Conservation (phyloP, 35 echinoderm and acorn worm genomes). For the Lytechinus pictus region DNA sequence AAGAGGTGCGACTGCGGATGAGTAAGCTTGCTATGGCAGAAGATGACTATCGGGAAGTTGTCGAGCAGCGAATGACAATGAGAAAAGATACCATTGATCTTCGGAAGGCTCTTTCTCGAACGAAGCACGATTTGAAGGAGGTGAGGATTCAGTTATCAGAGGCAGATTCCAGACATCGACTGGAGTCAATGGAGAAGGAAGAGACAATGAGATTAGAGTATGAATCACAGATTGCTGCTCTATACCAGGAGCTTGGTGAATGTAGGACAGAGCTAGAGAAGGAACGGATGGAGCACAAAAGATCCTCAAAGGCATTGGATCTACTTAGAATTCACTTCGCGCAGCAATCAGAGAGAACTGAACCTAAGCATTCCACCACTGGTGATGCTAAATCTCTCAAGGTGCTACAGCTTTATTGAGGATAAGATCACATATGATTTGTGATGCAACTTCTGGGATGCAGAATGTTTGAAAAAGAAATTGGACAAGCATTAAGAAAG, state of each 20-base stretch:
- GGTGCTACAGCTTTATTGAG: neutral
- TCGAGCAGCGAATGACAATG: constrained; percentile 32
- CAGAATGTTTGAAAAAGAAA: too few species aligned
- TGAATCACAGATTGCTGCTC: constrained; percentile 47
- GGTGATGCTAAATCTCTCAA: neutral
- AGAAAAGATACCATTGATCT: constrained; percentile 41
- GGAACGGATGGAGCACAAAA: constrained; percentile 45
- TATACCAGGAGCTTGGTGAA: constrained; percentile 53
- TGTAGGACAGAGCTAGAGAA: constrained; percentile 51
- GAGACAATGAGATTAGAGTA: constrained; percentile 56
- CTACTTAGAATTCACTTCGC: constrained; percentile 67
- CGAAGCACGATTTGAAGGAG: neutral
- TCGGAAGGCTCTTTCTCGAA: neutral
- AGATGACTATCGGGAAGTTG: constrained; percentile 52
- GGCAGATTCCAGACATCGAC: neutral
- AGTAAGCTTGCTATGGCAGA: constrained; percentile 47
- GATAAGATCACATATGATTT: too few species aligned
- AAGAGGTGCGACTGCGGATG: constrained; percentile 1
- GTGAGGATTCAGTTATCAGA: constrained; percentile 26
- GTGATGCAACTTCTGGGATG: too few species aligned
- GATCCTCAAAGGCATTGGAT: constrained; percentile 54
- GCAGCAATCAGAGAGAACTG: neutral
- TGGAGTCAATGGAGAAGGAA: constrained; percentile 58
- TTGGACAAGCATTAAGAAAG: too few species aligned
- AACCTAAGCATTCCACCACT: neutral